phyloP scores from a whole-genome alignment of 2,113 vertebrate genomes.

The Nerophis ophidion region DNA sequence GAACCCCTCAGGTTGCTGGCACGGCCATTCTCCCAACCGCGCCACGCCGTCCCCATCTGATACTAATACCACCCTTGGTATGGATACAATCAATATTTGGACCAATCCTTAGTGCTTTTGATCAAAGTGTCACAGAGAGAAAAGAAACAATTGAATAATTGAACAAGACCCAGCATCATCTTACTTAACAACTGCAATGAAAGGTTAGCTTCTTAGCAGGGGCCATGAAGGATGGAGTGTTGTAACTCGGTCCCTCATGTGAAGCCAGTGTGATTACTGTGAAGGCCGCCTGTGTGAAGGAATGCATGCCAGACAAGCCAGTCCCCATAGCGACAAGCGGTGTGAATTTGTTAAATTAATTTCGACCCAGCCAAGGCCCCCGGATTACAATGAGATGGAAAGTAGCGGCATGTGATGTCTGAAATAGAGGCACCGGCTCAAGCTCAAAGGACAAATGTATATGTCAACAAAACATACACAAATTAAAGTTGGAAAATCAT shows the following conservation, averaged over 20 bases:
- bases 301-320: slow-evolving; percentile 25
- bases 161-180: slow-evolving; percentile 4
- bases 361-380: not conserved
- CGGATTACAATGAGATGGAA: not conserved
- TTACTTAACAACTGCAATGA: slow-evolving; percentile 29
- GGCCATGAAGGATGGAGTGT: slow-evolving; percentile 7
- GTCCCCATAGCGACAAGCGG: slow-evolving; percentile 19
- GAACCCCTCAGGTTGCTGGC: no score
- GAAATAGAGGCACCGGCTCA: not conserved
- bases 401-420: not conserved
- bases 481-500: no score
- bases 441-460: not conserved
- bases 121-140: not conserved
- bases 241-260: slow-evolving; percentile 17
- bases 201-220: slow-evolving; percentile 13
- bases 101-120: not conserved
- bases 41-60: no score
- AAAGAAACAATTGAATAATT: slow-evolving; percentile 25
- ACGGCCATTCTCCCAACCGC: no score
- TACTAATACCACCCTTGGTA: no score
- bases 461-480: not conserved
- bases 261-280: not conserved
- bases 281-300: slow-evolving; percentile 16
- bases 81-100: no score
- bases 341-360: not conserved